Conservation (phyloP, 2,113 vertebrate genomes). For the Microcebus jonahi region DNA sequence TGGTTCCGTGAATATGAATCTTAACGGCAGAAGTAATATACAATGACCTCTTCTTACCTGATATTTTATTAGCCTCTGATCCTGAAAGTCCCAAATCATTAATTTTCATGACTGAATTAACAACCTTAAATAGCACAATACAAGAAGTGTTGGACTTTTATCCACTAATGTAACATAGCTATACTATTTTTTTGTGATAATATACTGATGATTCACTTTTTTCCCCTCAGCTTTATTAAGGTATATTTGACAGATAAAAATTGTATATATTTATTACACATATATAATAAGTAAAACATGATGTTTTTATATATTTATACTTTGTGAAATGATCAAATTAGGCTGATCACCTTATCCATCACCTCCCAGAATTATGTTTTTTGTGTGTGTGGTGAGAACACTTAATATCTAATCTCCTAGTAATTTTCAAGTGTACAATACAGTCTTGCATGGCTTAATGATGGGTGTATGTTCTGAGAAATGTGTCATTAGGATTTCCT, state of each 20-base stretch:
- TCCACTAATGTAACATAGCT: neutral
- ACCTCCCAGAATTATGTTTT: neutral
- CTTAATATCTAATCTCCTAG: neutral
- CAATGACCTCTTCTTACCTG: slow-evolving; percentile 33
- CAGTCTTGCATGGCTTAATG: neutral
- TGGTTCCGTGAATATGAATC: slow-evolving; percentile 12
- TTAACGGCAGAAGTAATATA: slow-evolving; percentile 53
- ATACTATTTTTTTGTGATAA: neutral
- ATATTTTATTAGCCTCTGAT: slow-evolving; percentile 17
- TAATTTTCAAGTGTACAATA: neutral
- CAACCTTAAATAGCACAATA: neutral
- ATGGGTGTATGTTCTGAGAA: neutral
- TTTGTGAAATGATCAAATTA: neutral
- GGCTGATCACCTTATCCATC: neutral
- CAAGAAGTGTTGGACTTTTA: neutral
- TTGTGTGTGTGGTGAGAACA: neutral
- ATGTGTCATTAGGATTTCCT: neutral
- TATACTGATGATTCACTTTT: neutral
- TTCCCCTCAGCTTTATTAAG: neutral
- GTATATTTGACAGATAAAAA: neutral
- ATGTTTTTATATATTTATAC: neutral
- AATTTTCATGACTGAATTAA: slow-evolving; percentile 9
- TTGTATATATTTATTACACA: neutral
- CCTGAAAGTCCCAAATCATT: neutral
- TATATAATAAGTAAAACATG: neutral